A percentile compares a stretch with the other conserved stretches of the same genome.
Conservation (phyloP, 2,113 vertebrate species). For the Corythoichthys intestinalis region DNA sequence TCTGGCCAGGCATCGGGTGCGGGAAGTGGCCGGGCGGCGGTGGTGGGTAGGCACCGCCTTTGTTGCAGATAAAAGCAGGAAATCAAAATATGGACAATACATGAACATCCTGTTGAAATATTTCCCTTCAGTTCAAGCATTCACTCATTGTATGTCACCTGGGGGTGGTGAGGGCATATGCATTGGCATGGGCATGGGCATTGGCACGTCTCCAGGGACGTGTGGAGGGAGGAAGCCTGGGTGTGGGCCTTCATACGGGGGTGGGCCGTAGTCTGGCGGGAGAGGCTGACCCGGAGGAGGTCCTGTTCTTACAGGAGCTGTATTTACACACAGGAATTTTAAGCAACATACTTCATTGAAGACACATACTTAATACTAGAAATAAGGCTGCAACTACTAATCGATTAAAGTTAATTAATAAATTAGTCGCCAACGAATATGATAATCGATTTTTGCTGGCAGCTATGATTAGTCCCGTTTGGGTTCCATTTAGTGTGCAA, state of each 20-base stretch:
- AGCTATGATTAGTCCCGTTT: too few species aligned
- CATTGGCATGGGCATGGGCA: slow-evolving; percentile 70
- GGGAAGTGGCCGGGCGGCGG: slow-evolving; percentile 71
- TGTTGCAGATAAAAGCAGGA: slow-evolving; percentile 16
- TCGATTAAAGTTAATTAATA: too few species aligned
- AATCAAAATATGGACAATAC: not conserved
- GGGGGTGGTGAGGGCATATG: slow-evolving; percentile 58
- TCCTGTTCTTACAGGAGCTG: slow-evolving; percentile 64
- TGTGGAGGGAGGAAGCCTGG: slow-evolving; percentile 84
- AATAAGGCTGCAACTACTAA: too few species aligned
- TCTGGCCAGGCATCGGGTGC: slow-evolving; percentile 66
- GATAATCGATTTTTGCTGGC: too few species aligned
- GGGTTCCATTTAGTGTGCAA: too few species aligned
- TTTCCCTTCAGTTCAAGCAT: not conserved
- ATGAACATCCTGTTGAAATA: too few species aligned
- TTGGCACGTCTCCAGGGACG: slow-evolving; percentile 77
- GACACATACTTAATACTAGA: not conserved
- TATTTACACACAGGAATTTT: slow-evolving; percentile 24
- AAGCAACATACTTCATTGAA: not conserved
- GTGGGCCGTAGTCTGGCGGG: slow-evolving; percentile 87
- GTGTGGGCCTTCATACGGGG: slow-evolving; percentile 84
- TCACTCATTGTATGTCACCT: slow-evolving; percentile 62
- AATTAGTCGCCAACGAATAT: too few species aligned
- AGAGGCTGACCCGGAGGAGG: slow-evolving; percentile 79
- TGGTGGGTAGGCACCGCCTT: slow-evolving; percentile 77